phyloP scores from a whole-genome alignment of 1,140 invertebrate species.

The Liolophura sinensis region DNA sequence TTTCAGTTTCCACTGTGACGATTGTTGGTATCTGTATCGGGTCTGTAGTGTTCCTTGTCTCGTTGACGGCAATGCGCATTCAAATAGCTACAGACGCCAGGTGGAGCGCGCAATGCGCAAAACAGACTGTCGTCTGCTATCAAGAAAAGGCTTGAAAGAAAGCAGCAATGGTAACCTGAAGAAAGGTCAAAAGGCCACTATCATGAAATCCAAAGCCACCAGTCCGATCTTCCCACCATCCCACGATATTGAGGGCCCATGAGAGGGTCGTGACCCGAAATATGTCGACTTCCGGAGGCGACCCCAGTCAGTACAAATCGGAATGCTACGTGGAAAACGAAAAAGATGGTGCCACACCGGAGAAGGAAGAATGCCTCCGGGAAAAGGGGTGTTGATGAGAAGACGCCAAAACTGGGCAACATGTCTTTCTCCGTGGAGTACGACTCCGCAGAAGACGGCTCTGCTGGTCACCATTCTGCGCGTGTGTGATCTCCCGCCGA shows the following conservation, averaged over 20 bases:
- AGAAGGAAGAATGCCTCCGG: conserved; percentile 62
- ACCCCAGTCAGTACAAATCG: conserved; percentile 26
- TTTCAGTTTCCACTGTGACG: conserved; percentile 39
- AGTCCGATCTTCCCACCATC: conserved; percentile 42
- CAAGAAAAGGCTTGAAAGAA: conserved; percentile 53
- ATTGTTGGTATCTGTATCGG: conserved; percentile 43
- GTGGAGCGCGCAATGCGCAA: conserved; percentile 42
- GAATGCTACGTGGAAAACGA: conserved; percentile 56
- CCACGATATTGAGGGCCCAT: conserved; percentile 18
- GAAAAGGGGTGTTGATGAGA: conserved; percentile 46
- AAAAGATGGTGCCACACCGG: conserved; percentile 64
- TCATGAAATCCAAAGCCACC: conserved; percentile 49
- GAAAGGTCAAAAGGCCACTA: conserved; percentile 28
- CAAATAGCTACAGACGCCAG: conserved; percentile 48
- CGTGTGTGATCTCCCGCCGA: conserved; percentile 40
- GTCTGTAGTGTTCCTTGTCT: conserved; percentile 35
- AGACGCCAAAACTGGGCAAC: conserved; percentile 71
- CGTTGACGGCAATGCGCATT: conserved; percentile 39
- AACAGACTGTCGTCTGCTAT: conserved; percentile 54
- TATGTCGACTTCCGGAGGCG: conserved; percentile 26
- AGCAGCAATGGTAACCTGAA: conserved; percentile 37
- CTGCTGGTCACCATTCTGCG: conserved; percentile 88
- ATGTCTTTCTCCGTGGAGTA: conserved; percentile 76
- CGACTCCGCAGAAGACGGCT: conserved; percentile 83
- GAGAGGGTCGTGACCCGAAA: conserved; percentile 17